These are phyloP conservation scores for Drosophila melanosoma DNA, from an alignment of 2,888 invertebrate species.

Conservation along the genomic window DNA sequence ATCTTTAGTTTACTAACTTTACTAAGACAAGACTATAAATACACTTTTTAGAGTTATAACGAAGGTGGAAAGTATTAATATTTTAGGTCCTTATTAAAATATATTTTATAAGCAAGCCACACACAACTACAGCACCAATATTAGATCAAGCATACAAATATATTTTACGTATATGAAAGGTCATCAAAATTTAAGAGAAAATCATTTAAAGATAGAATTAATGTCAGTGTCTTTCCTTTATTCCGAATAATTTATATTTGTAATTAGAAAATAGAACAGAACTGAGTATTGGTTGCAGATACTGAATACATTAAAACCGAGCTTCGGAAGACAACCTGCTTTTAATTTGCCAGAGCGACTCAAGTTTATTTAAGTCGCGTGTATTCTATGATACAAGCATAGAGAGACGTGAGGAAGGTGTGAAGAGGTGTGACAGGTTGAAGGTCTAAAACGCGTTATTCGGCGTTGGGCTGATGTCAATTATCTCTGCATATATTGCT, in stretches of 20 bases:
- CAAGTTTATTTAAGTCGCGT: conserved; percentile 41
- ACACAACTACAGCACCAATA: not conserved
- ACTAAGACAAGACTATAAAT: not conserved
- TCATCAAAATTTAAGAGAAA: not conserved
- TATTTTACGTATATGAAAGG: not conserved
- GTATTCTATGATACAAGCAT: conserved; percentile 38
- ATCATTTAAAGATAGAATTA: not conserved
- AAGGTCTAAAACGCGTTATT: conserved; percentile 25
- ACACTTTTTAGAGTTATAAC: not conserved
- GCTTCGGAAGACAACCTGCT: not conserved
- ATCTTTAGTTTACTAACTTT: no score
- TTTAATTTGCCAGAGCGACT: conserved; percentile 5
- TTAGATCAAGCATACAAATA: not conserved
- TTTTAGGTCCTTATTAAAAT: not conserved
- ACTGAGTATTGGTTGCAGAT: conserved; percentile 6
- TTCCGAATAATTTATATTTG: not conserved
- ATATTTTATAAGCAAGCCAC: not conserved
- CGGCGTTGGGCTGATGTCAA: conserved; percentile 58
- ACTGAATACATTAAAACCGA: not conserved
- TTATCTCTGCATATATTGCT: conserved; percentile 63
- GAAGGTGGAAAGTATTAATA: not conserved
- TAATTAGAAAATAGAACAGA: not conserved
- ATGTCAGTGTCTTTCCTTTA: not conserved
- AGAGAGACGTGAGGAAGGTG: not conserved
- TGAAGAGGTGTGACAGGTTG: not conserved